phyloP scores from a whole-genome alignment of 2,113 vertebrate genomes.

The Phrynosoma platyrhinos region DNA sequence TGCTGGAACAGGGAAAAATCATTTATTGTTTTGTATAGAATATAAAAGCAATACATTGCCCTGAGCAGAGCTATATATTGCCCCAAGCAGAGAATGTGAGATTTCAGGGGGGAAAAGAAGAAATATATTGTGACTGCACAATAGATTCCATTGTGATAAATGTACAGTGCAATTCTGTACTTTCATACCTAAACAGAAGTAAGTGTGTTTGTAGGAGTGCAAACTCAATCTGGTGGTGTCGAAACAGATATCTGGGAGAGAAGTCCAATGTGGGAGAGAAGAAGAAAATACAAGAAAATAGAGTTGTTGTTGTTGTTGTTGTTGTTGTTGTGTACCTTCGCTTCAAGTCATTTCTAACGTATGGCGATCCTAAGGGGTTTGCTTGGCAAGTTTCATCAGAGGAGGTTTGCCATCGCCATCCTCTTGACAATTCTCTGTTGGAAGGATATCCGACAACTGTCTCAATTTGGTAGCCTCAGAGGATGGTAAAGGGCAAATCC shows the following conservation, averaged over 20 bases:
- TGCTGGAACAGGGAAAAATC: constrained; percentile 9
- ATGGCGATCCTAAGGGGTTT: too few species aligned
- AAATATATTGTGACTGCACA: constrained; percentile 50
- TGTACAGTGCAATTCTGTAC: not conserved
- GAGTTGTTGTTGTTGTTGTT: too few species aligned
- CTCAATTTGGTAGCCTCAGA: too few species aligned
- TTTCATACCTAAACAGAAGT: not conserved
- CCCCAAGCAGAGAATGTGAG: constrained; percentile 54
- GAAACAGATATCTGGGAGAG: not conserved
- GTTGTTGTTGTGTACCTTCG: too few species aligned
- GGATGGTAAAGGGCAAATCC: too few species aligned
- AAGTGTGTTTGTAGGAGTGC: not conserved
- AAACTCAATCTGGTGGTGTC: not conserved
- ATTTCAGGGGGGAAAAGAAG: constrained; percentile 3
- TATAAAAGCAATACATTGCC: constrained; percentile 58
- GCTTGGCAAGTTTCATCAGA: too few species aligned
- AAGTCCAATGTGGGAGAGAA: not conserved
- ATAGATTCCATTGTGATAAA: not conserved
- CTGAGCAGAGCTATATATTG: constrained; percentile 54
- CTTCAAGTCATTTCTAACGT: too few species aligned
- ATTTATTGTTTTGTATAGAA: constrained; percentile 59
- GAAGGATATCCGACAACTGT: too few species aligned
- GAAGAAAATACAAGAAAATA: not conserved
- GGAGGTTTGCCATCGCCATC: too few species aligned
- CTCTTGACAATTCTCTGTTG: too few species aligned